Conservation (phyloP, 2,888 invertebrate genomes). For the Ommatoiulus sabulosus region DNA sequence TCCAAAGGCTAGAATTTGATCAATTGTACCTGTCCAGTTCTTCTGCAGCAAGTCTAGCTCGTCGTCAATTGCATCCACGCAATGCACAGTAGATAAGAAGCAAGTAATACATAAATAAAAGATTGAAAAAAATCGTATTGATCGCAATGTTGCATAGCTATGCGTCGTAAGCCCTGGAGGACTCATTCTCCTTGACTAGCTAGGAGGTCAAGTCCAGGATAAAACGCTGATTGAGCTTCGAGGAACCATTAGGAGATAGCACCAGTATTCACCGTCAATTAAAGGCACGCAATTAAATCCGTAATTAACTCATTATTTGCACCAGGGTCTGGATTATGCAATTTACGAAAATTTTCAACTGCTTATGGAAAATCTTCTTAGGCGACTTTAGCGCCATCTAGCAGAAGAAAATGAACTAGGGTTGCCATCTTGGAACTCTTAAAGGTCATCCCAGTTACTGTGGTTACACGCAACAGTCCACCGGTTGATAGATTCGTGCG, state of each 20-base stretch:
- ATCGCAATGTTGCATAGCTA: background rate
- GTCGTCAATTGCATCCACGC: constrained; percentile 18
- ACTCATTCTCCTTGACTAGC: constrained; percentile 42
- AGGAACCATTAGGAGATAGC: constrained; percentile 3
- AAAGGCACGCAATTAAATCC: constrained; percentile 18
- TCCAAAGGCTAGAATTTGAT: background rate
- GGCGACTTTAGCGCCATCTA: background rate
- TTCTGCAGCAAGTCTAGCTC: background rate
- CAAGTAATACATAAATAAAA: constrained; percentile 1
- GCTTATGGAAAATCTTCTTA: background rate
- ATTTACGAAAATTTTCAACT: background rate
- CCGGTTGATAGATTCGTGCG: too few relatives aligned
- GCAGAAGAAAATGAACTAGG: background rate
- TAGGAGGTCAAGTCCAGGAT: constrained; percentile 1
- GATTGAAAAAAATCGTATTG: background rate
- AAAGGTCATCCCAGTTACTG: too few relatives aligned
- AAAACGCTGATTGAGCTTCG: background rate
- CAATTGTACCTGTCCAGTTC: background rate
- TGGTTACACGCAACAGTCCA: too few relatives aligned
- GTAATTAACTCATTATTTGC: background rate
- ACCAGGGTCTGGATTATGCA: background rate
- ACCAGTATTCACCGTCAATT: background rate
- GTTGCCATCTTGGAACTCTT: background rate
- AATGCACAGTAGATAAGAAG: background rate
- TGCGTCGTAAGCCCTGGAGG: constrained; percentile 15